These are phyloP conservation scores for Lepas anatifera DNA, from an alignment of 2,888 invertebrate species.

Conservation along the genomic window DNA sequence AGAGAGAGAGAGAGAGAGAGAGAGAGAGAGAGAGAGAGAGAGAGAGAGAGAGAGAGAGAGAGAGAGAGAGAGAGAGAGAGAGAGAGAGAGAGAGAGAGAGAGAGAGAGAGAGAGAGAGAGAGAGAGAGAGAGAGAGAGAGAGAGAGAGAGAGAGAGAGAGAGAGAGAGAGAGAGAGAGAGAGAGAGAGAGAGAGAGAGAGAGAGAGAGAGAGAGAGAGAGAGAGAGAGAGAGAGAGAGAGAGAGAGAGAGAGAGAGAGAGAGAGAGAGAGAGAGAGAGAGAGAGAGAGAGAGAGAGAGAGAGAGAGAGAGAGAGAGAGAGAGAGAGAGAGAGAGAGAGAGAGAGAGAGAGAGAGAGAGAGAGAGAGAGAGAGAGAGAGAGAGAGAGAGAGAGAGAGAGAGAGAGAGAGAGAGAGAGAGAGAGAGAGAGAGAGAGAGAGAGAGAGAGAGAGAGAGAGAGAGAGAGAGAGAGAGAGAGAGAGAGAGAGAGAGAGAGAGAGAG, in stretches of 20 bases:
- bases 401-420: neutral
- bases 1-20: slow-evolving; percentile 18
- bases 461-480: slow-evolving; percentile 16
- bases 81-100: slow-evolving; percentile 16
- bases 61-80: slow-evolving; percentile 18
- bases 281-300: neutral
- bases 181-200: slow-evolving; percentile 15
- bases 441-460: slow-evolving; percentile 5
- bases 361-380: slow-evolving; percentile 4
- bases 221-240: slow-evolving; percentile 15
- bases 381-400: neutral
- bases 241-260: slow-evolving; percentile 11
- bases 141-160: slow-evolving; percentile 17
- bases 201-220: slow-evolving; percentile 15
- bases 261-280: too few species aligned
- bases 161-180: slow-evolving; percentile 16
- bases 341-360: neutral
- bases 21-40: slow-evolving; percentile 14
- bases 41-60: slow-evolving; percentile 13
- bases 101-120: slow-evolving; percentile 16
- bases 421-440: slow-evolving; percentile 14
- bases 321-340: neutral
- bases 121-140: slow-evolving; percentile 17
- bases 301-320: slow-evolving; percentile 9
- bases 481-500: neutral